A percentile compares a stretch with the other conserved stretches of the same genome.
Evolutionary conservation across 2,113 vertebrate genomes (phyloP).

Genomic region (Hystrix cristata): DNA sequence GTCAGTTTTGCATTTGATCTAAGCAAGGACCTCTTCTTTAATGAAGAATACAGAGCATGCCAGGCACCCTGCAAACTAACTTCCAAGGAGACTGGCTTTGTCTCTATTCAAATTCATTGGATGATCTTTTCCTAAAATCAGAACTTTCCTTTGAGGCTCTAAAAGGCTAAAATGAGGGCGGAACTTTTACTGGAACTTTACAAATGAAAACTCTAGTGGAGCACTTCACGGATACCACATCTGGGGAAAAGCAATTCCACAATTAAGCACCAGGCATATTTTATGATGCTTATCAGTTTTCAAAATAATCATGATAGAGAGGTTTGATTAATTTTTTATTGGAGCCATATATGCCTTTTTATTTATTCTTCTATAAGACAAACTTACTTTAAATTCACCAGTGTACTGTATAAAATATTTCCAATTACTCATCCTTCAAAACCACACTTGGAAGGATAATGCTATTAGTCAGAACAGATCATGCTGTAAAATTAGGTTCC

Average conservation of each 20-base stretch:
- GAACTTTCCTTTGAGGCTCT: background rate
- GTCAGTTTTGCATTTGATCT: background rate
- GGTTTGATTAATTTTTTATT: background rate
- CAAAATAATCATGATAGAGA: background rate
- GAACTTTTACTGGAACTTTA: background rate
- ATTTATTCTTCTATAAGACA: conserved; percentile 7
- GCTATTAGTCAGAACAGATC: conserved; percentile 27
- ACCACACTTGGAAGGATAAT: background rate
- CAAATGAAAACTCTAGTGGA: background rate
- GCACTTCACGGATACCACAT: background rate
- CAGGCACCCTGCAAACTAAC: background rate
- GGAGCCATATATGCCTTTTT: background rate
- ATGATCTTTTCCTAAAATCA: conserved; percentile 4
- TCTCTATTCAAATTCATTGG: background rate
- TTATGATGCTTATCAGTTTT: background rate
- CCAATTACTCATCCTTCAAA: conserved; percentile 28
- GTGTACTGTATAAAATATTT: background rate
- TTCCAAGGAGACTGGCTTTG: background rate
- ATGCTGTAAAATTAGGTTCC: conserved; percentile 17
- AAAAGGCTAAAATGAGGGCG: background rate
- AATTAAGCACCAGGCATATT: background rate
- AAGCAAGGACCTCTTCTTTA: background rate
- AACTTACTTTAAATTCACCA: conserved; percentile 6
- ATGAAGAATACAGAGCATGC: background rate
- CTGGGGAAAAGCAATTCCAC: background rate